These are phyloP conservation scores for Saccopteryx bilineata DNA, from an alignment of 2,113 vertebrate species.

Conservation along the genomic window DNA sequence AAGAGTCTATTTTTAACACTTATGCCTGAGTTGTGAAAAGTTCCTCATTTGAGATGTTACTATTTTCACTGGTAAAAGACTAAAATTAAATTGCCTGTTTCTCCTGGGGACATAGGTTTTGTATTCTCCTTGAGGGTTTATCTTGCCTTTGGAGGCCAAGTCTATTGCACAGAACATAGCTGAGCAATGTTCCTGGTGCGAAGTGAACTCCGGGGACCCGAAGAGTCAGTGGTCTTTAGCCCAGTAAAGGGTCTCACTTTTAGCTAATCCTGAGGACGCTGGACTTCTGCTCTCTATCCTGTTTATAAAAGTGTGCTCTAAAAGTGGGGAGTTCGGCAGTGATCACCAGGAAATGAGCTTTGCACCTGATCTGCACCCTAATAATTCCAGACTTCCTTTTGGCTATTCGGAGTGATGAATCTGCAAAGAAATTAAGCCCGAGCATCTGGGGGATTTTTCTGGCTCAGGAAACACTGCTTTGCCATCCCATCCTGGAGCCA, in stretches of 20 bases:
- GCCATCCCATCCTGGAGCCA: neutral
- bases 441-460: neutral
- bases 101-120: neutral
- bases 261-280: neutral
- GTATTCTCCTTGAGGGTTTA: neutral
- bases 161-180: neutral
- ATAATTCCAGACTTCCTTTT: constrained; percentile 13
- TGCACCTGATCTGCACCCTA: neutral
- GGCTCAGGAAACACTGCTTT: neutral
- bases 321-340: neutral
- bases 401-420: neutral
- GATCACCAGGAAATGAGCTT: neutral
- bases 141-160: neutral
- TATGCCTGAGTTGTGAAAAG: constrained; percentile 62
- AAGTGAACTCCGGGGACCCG: neutral
- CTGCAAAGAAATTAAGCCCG: neutral
- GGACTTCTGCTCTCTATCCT: neutral
- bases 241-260: neutral
- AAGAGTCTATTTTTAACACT: constrained; percentile 80
- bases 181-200: neutral
- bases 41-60: constrained; percentile 64
- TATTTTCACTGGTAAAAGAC: constrained; percentile 68
- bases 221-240: neutral
- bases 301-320: neutral
- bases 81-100: constrained; percentile 61